Base-by-base conservation (phyloP, 1,140 invertebrate genomes). In the Chlorops oryzae region DNA sequence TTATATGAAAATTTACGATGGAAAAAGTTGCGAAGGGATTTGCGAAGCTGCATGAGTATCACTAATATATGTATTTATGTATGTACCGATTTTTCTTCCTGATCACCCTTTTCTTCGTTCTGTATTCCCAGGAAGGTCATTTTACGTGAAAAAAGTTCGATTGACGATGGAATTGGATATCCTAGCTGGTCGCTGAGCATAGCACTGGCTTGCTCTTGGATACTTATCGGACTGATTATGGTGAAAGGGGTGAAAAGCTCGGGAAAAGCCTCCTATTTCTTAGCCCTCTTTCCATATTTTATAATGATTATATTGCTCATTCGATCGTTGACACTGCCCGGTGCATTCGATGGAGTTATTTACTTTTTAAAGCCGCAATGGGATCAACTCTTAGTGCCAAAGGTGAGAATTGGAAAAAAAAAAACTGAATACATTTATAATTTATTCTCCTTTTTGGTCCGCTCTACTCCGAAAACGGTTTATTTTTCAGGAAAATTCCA, bases 241-340 rank as follows among this genome's bases (percentile, higher is more conserved):
- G 80, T 85, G 34, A 82, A 83, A 63, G 90, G 91, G 27, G 85
- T 93, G 2, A 80, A 84, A 60, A 86, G 83, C 56, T 85, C 84
- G 0, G 86, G 86, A 38, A 88, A 87, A 72, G 85, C 82, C 1
- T 82, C 88, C 1, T 92, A 92, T 62, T 90, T 92, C 63, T 79
- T 90, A 0, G 90, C 90, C 0, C 65, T 91, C 3, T 92, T 93
- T 63, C 90, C 90, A 0, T 93, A 93, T 65, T 75, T 90, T 2
- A 80, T 93, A 12, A 78, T 94, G 66, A 66, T 88, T 1, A 81
- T 85, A 5, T 67, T 93, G 3, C 75, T 94, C 2, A 78, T 88
- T 6, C 59, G 77, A 75, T 61, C 88, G 73, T 56, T 85, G 76
- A 89, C 87, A 2, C 70, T 93, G 46, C 80, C 84, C 1, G 89